phyloP scores from a whole-genome alignment of 2,113 vertebrate species.

The Vombatus ursinus region DNA sequence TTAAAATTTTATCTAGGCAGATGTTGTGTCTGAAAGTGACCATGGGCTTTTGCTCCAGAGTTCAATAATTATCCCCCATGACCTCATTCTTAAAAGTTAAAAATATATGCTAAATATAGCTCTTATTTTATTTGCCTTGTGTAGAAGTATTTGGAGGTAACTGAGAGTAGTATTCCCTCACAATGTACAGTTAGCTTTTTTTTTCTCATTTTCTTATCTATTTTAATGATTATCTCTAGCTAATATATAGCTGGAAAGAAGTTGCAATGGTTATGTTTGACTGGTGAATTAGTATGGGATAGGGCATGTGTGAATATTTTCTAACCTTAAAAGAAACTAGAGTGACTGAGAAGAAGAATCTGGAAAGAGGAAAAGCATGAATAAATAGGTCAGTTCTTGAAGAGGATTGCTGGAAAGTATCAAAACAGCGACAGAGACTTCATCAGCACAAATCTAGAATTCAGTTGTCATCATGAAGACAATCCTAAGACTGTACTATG shows the following conservation, averaged over 20 bases:
- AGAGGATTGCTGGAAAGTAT: neutral
- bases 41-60: neutral
- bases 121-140: neutral
- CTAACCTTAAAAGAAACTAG: neutral
- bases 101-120: neutral
- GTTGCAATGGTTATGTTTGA: neutral
- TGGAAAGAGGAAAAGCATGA: neutral
- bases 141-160: fast-evolving
- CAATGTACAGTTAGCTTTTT: fast-evolving
- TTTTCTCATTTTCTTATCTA: fast-evolving
- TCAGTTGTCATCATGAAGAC: neutral
- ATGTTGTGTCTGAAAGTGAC: neutral
- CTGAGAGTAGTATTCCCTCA: too few relatives aligned
- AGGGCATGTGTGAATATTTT: neutral
- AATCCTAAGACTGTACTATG: neutral
- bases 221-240: neutral
- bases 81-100: neutral
- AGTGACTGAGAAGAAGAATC: neutral
- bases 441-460: neutral
- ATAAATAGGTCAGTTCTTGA: neutral
- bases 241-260: neutral
- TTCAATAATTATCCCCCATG: neutral
- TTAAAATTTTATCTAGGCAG: neutral
- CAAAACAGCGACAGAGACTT: neutral
- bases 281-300: neutral